Percentiles rank a stretch among this genome's conserved stretches.
These are phyloP conservation scores for Agrypnus murinus DNA, from an alignment of 2,888 invertebrate species.

Conservation along the genomic window DNA sequence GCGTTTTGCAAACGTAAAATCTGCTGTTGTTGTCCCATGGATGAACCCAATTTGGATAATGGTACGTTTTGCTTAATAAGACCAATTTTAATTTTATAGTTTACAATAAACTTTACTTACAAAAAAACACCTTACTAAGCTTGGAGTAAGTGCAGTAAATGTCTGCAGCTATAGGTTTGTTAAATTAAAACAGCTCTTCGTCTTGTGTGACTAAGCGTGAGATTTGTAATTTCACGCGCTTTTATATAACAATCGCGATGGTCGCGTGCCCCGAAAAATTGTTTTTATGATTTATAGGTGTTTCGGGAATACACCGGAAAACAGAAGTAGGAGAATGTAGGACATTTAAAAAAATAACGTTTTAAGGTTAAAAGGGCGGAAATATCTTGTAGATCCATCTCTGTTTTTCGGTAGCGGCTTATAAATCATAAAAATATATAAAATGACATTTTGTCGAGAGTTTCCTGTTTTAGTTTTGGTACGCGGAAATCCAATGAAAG, in stretches of 20 bases:
- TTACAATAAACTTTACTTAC: too few relatives aligned
- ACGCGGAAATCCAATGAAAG: slow-evolving; percentile 17
- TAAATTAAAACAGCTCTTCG: too few relatives aligned
- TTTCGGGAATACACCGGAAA: background rate
- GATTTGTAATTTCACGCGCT: slow-evolving; percentile 25
- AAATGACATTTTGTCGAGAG: background rate
- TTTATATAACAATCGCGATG: background rate
- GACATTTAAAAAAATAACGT: background rate
- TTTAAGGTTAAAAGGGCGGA: background rate
- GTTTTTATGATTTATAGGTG: slow-evolving; percentile 21
- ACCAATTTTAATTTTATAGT: too few relatives aligned
- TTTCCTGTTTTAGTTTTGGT: slow-evolving; percentile 5
- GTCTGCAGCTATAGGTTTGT: too few relatives aligned
- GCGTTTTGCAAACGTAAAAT: slow-evolving; percentile 70
- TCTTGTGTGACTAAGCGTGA: slow-evolving; percentile 4
- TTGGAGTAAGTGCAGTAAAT: too few relatives aligned
- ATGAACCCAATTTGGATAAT: slow-evolving; percentile 68
- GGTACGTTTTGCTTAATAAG: slow-evolving; percentile 60
- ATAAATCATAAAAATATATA: background rate
- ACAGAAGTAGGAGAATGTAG: background rate
- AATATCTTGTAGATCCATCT: slow-evolving; percentile 5
- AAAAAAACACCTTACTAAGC: too few relatives aligned
- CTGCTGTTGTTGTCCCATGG: slow-evolving; percentile 71
- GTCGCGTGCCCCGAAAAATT: slow-evolving; percentile 16
- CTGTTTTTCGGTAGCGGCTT: background rate